Evolutionary conservation across 2,113 vertebrate species (phyloP).

Genomic region (Ochotona princeps): DNA sequence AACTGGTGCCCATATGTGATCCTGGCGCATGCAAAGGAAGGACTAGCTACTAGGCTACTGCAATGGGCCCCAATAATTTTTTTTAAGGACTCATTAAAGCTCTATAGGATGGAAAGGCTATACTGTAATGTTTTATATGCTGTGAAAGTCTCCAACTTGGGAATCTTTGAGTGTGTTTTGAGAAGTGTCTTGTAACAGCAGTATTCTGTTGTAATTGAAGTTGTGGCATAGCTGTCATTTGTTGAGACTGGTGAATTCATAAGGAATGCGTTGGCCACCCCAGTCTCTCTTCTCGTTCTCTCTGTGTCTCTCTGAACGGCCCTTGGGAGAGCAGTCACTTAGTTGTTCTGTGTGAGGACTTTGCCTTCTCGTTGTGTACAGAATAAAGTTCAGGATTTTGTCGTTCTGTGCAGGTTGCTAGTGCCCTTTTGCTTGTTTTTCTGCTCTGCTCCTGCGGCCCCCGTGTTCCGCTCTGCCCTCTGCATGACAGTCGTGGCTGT

Average conservation of each 20-base stretch:
- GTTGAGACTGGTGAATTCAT: slow-evolving; percentile 41
- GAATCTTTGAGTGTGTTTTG: neutral
- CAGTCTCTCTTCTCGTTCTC: neutral
- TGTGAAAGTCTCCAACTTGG: slow-evolving; percentile 25
- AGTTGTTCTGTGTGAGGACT: neutral
- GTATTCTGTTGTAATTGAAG: neutral
- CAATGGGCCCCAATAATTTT: too few species aligned
- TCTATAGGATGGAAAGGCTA: slow-evolving; percentile 16
- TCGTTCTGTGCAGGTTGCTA: neutral
- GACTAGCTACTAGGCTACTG: too few species aligned
- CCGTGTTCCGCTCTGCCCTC: neutral
- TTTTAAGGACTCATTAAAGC: neutral
- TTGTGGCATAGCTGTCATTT: neutral
- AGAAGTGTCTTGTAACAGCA: neutral
- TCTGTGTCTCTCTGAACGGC: neutral
- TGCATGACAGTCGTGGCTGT: neutral
- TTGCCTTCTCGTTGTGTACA: neutral
- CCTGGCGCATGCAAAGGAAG: too few species aligned
- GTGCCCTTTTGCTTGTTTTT: neutral
- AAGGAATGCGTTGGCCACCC: neutral
- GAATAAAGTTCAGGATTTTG: neutral
- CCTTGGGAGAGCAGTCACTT: neutral
- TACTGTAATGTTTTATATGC: slow-evolving; percentile 10
- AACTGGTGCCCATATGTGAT: too few species aligned
- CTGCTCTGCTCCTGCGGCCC: neutral